Conservation (phyloP, 1,140 invertebrate genomes). For the Xylocopa sonorina region DNA sequence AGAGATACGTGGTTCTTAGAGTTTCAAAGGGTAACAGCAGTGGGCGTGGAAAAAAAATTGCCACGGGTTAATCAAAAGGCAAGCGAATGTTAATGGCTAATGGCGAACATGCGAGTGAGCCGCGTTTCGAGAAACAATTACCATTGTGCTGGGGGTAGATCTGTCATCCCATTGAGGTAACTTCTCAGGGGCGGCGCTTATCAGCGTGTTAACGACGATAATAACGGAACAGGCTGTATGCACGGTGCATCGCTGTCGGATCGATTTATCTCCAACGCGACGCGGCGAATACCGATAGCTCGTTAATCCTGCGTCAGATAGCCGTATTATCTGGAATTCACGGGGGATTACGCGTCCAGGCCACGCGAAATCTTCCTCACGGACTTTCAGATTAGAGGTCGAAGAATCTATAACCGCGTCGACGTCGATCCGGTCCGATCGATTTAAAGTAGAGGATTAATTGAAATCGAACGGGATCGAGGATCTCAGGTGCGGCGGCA, state of each 20-base stretch:
- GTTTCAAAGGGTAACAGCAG: too few species aligned
- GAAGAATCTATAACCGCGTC: not conserved
- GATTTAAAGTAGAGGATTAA: too few species aligned
- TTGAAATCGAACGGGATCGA: too few species aligned
- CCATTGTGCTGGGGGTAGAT: constrained; percentile 33
- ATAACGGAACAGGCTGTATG: constrained; percentile 29
- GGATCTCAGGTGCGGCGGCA: too few species aligned
- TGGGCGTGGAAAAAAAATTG: too few species aligned
- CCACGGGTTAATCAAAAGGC: too few species aligned
- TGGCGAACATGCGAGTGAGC: not conserved
- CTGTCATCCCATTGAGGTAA: not conserved
- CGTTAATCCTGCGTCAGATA: constrained; percentile 34
- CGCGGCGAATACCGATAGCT: constrained; percentile 23
- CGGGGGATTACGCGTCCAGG: constrained; percentile 11
- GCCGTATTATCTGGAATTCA: constrained; percentile 7
- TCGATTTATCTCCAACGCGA: constrained; percentile 27
- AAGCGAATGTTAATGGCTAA: too few species aligned
- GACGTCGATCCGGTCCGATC: not conserved
- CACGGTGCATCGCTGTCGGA: not conserved
- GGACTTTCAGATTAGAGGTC: not conserved
- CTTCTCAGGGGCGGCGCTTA: constrained; percentile 24
- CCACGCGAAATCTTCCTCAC: not conserved
- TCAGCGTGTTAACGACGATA: constrained; percentile 40
- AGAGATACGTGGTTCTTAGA: too few species aligned
- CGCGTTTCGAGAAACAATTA: constrained; percentile 20